A percentile compares a stretch with the other conserved stretches of the same genome.
phyloP scores from a whole-genome alignment of 1,140 invertebrate genomes.

The Drosophila littoralis region DNA sequence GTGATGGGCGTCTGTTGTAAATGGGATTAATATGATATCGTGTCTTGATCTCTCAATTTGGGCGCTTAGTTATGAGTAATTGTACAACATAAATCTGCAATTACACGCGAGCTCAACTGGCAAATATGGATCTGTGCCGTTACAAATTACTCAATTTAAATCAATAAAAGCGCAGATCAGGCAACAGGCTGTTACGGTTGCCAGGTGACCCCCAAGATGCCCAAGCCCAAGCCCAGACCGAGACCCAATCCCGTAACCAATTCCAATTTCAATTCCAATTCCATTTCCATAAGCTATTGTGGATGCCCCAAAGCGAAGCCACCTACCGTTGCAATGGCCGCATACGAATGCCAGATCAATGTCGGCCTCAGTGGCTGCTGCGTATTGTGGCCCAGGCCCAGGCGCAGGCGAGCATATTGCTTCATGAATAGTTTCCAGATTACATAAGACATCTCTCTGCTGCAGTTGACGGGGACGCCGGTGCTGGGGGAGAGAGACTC shows the following conservation, averaged over 20 bases:
- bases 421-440: slow-evolving; percentile 84
- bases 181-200: slow-evolving; percentile 9
- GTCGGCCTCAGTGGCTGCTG: slow-evolving; percentile 57
- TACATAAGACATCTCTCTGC: slow-evolving; percentile 77
- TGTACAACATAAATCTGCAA: slow-evolving; percentile 62
- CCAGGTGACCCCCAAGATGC: slow-evolving; percentile 45
- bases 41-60: slow-evolving; percentile 57
- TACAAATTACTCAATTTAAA: slow-evolving; percentile 80
- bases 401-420: slow-evolving; percentile 77
- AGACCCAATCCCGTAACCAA: slow-evolving; percentile 3
- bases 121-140: slow-evolving; percentile 23
- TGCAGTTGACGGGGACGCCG: slow-evolving; percentile 1
- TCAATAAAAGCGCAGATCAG: slow-evolving; percentile 61
- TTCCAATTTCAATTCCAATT: slow-evolving; percentile 24
- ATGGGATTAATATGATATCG: slow-evolving; percentile 1
- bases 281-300: slow-evolving; percentile 32
- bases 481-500: slow-evolving; percentile 18
- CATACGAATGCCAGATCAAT: slow-evolving; percentile 77
- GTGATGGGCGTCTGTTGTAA: background rate
- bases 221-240: slow-evolving; percentile 8
- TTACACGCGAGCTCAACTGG: slow-evolving; percentile 52
- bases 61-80: slow-evolving; percentile 42
- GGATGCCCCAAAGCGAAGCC: slow-evolving; percentile 17
- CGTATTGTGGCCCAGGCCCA: slow-evolving; percentile 46
- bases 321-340: slow-evolving; percentile 63